Percentiles rank a stretch among this genome's conserved stretches.
These are phyloP conservation scores for Acomys russatus DNA, from an alignment of 2,797 vertebrate genomes.

Conservation along the genomic window DNA sequence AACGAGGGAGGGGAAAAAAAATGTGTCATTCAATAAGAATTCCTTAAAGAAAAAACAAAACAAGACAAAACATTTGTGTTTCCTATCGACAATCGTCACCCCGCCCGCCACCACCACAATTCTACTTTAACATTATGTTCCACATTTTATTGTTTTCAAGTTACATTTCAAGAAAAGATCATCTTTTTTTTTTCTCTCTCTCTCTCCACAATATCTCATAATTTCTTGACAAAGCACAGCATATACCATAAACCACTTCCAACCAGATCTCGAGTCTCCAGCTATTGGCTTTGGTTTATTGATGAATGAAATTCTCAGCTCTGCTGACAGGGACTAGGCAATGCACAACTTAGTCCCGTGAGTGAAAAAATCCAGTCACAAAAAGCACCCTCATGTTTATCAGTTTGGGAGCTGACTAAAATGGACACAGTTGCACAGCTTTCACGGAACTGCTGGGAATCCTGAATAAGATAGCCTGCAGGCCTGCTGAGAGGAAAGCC, in stretches of 20 bases:
- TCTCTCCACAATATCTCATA: conserved; percentile 51
- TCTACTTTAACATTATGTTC: conserved; percentile 73
- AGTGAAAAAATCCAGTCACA: conserved; percentile 63
- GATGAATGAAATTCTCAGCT: conserved; percentile 72
- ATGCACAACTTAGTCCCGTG: conserved; percentile 36
- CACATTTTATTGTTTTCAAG: conserved; percentile 82
- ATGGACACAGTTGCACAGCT: background rate
- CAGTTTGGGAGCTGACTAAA: conserved; percentile 44
- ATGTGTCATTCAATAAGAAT: conserved; percentile 49
- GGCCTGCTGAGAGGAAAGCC: background rate
- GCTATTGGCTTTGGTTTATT: conserved; percentile 72
- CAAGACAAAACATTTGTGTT: conserved; percentile 50
- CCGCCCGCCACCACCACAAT: conserved; percentile 62
- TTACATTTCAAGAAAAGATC: conserved; percentile 80
- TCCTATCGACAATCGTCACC: conserved; percentile 75
- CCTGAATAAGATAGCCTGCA: background rate
- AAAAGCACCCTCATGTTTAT: conserved; percentile 62
- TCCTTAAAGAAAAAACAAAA: conserved; percentile 43
- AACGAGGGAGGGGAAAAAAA: background rate
- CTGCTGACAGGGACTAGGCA: conserved; percentile 61
- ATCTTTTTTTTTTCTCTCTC: background rate
- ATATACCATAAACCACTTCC: conserved; percentile 69
- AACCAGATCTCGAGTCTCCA: conserved; percentile 70
- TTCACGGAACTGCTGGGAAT: background rate
- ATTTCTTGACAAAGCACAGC: conserved; percentile 67